A percentile compares a stretch with the other conserved stretches of the same genome.
Conservation (phyloP, 2,797 vertebrate species). For the Phyllotis vaccarum region DNA sequence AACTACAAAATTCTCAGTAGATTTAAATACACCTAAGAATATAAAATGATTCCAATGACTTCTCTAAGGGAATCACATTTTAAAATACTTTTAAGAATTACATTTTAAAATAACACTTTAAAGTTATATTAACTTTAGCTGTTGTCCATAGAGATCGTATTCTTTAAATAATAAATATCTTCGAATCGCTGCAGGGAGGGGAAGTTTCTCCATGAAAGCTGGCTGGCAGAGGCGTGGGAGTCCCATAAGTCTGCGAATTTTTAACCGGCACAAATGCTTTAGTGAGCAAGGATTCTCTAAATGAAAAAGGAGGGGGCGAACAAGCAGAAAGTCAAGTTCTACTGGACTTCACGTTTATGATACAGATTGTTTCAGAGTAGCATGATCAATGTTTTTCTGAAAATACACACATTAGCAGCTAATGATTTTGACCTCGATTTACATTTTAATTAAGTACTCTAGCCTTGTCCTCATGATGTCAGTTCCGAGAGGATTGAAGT, state of each 20-base stretch:
- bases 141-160: constrained; percentile 90
- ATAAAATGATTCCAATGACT: constrained; percentile 66
- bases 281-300: constrained; percentile 92
- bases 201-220: constrained; percentile 86
- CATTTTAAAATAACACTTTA: constrained; percentile 48
- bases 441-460: background rate
- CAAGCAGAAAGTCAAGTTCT: constrained; percentile 26
- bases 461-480: background rate
- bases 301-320: constrained; percentile 60
- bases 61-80: constrained; percentile 56
- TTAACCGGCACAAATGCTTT: constrained; percentile 92
- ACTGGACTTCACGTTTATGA: background rate
- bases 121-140: constrained; percentile 80
- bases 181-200: constrained; percentile 89
- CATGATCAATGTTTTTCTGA: background rate
- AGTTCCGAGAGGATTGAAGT: background rate
- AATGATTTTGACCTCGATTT: constrained; percentile 19
- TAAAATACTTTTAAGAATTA: constrained; percentile 47
- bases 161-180: constrained; percentile 92
- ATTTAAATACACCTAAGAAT: constrained; percentile 57
- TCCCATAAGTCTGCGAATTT: constrained; percentile 91
- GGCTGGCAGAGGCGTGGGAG: constrained; percentile 87
- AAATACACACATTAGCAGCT: background rate
- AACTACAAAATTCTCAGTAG: constrained; percentile 46
- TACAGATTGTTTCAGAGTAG: constrained; percentile 28